Evolutionary conservation across 2,888 invertebrate genomes (phyloP).

Genomic region (Drymonia ruficornis): DNA sequence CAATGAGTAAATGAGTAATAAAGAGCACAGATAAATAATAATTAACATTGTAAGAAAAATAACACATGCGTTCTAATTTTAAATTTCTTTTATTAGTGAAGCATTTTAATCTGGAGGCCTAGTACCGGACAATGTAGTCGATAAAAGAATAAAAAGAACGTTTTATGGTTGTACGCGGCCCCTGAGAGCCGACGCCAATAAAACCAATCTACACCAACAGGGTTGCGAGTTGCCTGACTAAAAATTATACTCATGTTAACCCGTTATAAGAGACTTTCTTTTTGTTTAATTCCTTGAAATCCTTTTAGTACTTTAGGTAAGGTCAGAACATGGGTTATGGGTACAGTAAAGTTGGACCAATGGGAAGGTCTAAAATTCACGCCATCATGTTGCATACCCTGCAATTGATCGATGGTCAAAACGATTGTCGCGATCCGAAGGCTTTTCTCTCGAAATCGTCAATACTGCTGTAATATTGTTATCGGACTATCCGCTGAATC

Average conservation of each 20-base stretch:
- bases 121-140: conserved; percentile 62
- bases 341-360: no score
- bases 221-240: conserved; percentile 32
- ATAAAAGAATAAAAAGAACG: conserved; percentile 56
- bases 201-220: conserved; percentile 58
- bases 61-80: conserved; percentile 49
- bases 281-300: no score
- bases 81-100: conserved; percentile 54
- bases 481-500: no score
- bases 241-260: conserved; percentile 13
- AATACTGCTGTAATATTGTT: no score
- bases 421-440: no score
- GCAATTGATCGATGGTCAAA: no score
- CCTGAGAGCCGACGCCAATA: conserved; percentile 63
- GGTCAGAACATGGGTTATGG: no score
- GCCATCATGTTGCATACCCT: no score
- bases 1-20: not conserved
- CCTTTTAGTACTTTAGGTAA: no score
- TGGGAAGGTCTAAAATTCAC: no score
- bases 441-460: no score
- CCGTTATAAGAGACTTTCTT: no score
- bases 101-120: conserved; percentile 62
- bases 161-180: conserved; percentile 64
- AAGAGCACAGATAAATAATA: conserved; percentile 6
- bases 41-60: conserved; percentile 19